phyloP scores from a whole-genome alignment of 1,140 invertebrate species.

The Lethrus apterus region DNA sequence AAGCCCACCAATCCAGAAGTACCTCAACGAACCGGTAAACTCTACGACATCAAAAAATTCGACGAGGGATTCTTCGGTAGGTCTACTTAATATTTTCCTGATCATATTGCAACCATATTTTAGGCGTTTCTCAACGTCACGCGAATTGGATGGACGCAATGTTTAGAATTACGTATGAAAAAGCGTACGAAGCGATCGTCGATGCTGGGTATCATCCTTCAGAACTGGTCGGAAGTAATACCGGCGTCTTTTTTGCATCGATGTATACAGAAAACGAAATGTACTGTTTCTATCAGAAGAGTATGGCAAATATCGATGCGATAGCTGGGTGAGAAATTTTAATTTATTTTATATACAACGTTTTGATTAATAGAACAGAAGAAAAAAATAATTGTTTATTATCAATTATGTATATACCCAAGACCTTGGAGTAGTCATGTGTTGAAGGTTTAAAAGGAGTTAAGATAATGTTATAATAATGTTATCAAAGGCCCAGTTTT shows the following conservation, averaged over 20 bases:
- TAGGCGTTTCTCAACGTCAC: conserved; percentile 45
- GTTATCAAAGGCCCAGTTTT: no score
- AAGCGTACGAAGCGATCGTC: conserved; percentile 75
- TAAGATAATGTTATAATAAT: no score
- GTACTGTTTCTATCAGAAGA: neutral
- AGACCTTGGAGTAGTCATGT: no score
- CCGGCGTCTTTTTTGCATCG: conserved; percentile 70
- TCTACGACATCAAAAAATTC: conserved; percentile 71
- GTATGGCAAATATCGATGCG: neutral
- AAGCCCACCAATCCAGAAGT: conserved; percentile 52
- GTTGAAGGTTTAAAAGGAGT: no score
- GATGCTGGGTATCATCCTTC: conserved; percentile 67
- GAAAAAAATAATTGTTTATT: no score
- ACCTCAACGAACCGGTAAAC: conserved; percentile 66
- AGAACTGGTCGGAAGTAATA: conserved; percentile 58
- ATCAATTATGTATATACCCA: no score
- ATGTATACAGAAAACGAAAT: conserved; percentile 67
- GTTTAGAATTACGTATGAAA: conserved; percentile 74
- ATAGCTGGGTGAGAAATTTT: neutral
- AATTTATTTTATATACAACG: neutral
- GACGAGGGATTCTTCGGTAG: conserved; percentile 71
- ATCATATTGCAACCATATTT: neutral
- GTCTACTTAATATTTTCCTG: neutral
- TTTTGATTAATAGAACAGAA: no score
- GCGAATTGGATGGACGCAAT: conserved; percentile 84